Evolutionary conservation across 2,888 invertebrate species (phyloP).

Genomic region (Blastobasis lacticolella): DNA sequence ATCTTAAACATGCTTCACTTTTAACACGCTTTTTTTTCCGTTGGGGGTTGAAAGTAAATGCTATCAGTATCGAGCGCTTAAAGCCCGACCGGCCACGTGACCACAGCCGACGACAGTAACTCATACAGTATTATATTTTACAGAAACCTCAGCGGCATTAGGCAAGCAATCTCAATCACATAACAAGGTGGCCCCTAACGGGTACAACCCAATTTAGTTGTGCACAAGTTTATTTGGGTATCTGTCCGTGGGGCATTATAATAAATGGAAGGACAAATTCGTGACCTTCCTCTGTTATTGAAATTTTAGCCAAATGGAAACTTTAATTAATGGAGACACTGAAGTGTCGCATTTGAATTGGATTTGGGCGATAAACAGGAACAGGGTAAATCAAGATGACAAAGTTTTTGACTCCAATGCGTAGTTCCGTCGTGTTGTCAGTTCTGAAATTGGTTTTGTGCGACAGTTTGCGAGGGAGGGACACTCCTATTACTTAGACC

Average conservation of each 20-base stretch:
- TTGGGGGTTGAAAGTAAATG: neutral
- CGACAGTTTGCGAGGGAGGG: neutral
- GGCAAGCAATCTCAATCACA: constrained; percentile 55
- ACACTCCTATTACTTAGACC: neutral
- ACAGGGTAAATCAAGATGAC: neutral
- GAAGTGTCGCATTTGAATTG: neutral
- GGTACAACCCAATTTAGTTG: constrained; percentile 66
- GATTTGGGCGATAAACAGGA: neutral
- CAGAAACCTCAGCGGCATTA: constrained; percentile 38
- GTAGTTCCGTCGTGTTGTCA: neutral
- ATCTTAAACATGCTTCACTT: neutral
- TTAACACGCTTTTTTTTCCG: neutral
- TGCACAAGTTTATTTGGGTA: constrained; percentile 65
- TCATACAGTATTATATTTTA: constrained; percentile 6
- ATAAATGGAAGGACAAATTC: constrained; percentile 60
- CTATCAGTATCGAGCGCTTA: neutral
- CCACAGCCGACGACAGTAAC: neutral
- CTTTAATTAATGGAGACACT: constrained; percentile 29
- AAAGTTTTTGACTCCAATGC: neutral
- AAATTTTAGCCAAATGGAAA: constrained; percentile 43
- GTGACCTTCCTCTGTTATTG: constrained; percentile 46
- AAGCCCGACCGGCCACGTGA: neutral
- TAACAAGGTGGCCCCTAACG: constrained; percentile 52
- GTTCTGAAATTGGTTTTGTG: neutral
- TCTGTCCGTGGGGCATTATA: constrained; percentile 56